phyloP scores from a whole-genome alignment of 2,113 vertebrate genomes.

The Phylloscopus whistleri region DNA sequence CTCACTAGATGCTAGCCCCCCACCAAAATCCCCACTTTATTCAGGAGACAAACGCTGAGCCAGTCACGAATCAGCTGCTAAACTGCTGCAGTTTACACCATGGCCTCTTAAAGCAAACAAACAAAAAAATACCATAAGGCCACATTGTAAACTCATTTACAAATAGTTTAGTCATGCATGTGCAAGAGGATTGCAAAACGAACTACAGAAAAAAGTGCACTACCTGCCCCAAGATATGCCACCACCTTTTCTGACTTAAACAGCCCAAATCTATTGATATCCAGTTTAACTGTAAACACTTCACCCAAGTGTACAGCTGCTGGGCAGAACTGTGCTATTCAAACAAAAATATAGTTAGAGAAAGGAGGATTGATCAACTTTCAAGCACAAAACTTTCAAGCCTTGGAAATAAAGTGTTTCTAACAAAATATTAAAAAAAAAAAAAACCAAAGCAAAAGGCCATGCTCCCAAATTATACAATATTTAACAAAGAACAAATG shows the following conservation, averaged over 20 bases:
- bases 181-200: background rate
- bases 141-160: background rate
- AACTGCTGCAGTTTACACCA: background rate
- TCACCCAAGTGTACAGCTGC: background rate
- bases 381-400: background rate
- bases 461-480: background rate
- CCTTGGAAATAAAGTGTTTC: background rate
- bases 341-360: background rate
- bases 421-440: background rate
- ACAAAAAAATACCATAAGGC: background rate
- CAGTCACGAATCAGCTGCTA: background rate
- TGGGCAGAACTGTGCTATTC: background rate
- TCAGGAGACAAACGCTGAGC: background rate
- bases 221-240: background rate
- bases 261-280: background rate
- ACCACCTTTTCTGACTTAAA: background rate
- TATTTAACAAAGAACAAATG: background rate
- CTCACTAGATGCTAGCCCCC: background rate
- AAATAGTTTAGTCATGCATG: background rate
- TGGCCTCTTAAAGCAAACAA: background rate
- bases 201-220: background rate
- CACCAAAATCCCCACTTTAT: background rate
- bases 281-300: background rate
- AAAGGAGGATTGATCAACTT: background rate
- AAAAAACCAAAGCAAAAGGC: background rate